A percentile compares a stretch with the other conserved stretches of the same genome.
phyloP scores from a whole-genome alignment of 2,797 vertebrate species.

The Sternarchorhynchus goeldii region DNA sequence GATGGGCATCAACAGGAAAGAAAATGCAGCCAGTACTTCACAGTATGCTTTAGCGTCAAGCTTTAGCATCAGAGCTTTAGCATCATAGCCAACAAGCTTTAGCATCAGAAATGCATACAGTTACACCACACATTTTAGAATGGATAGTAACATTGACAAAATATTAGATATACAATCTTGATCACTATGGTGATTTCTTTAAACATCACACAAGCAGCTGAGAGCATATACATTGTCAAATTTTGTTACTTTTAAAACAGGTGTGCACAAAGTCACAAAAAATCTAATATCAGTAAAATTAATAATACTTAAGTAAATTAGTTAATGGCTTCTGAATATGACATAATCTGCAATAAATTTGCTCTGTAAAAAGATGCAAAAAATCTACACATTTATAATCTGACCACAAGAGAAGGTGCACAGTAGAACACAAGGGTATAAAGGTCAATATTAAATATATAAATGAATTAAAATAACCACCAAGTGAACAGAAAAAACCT shows the following conservation, averaged over 20 bases:
- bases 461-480: constrained; percentile 21
- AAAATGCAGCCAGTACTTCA: constrained; percentile 71
- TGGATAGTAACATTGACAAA: constrained; percentile 54
- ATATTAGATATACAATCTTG: constrained; percentile 76
- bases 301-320: background rate
- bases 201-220: constrained; percentile 22
- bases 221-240: constrained; percentile 23
- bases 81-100: constrained; percentile 37
- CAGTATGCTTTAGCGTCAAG: constrained; percentile 62
- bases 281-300: constrained; percentile 32
- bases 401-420: constrained; percentile 16
- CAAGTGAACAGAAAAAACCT: constrained; percentile 11
- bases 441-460: constrained; percentile 32
- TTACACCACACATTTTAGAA: constrained; percentile 71
- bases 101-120: constrained; percentile 67
- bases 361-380: background rate
- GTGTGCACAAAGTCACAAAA: constrained; percentile 24
- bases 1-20: constrained; percentile 51
- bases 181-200: constrained; percentile 59
- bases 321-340: background rate
- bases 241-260: constrained; percentile 31
- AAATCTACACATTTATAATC: constrained; percentile 15
- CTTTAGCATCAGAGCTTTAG: constrained; percentile 57
- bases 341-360: background rate
- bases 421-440: constrained; percentile 26